These are phyloP conservation scores for Malaclemys terrapin DNA, from an alignment of 2,113 vertebrate species.

Conservation along the genomic window DNA sequence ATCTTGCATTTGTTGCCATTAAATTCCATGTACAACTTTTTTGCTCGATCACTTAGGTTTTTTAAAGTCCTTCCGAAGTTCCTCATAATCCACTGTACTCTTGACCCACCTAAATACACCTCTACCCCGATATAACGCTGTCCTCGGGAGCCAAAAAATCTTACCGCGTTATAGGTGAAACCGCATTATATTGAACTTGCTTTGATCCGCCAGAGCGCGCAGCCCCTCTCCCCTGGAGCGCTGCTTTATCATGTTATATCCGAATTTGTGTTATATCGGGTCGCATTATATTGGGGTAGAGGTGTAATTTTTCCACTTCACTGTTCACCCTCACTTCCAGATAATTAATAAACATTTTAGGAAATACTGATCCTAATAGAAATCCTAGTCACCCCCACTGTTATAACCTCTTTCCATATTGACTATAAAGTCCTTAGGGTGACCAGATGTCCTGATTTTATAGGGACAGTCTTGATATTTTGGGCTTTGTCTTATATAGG, in stretches of 20 bases:
- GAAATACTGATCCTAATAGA: neutral
- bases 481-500: too few relatives aligned
- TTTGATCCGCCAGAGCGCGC: too few relatives aligned
- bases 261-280: too few relatives aligned
- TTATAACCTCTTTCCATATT: neutral
- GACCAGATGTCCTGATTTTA: too few relatives aligned
- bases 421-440: neutral
- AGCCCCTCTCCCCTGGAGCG: too few relatives aligned
- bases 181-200: too few relatives aligned
- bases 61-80: neutral
- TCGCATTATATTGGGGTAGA: too few relatives aligned
- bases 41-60: neutral
- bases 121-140: too few relatives aligned
- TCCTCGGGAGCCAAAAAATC: too few relatives aligned
- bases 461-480: too few relatives aligned
- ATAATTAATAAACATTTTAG: neutral
- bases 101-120: neutral
- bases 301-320: neutral
- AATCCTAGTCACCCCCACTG: neutral
- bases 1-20: neutral
- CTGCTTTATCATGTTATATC: too few relatives aligned
- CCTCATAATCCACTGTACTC: neutral
- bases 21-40: neutral
- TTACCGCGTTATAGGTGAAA: too few relatives aligned
- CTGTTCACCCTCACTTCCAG: neutral